Base-by-base conservation (phyloP, 1,140 invertebrate species). In the Leguminivora glycinivorella region DNA sequence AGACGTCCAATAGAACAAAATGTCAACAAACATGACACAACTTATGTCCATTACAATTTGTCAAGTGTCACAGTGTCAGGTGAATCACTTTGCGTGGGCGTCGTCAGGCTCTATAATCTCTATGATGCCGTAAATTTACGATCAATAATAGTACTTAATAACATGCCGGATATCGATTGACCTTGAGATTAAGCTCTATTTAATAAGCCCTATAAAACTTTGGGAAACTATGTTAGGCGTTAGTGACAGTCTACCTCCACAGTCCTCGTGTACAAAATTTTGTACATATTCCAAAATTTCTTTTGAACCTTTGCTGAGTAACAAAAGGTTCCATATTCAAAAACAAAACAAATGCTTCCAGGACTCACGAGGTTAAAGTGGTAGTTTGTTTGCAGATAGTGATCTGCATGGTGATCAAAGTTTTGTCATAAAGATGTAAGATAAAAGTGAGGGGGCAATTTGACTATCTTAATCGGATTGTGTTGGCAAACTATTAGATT, bases 41-140 rank as follows among this genome's bases (percentile, higher is more conserved):
- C 26, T 63, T 63, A 63, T 63, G 58, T 29, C 58, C 58, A 63
- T 63, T 63, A 29, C 58, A 6, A 34, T 63, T 63, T 63, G 58
- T 63, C 58, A 63, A 63, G 58, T 63, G 58, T 63, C 58, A 31
- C 17, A 63, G 5, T 58, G 25, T 29, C 14, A 29, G 43, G 24
- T 63, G 58, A 63, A 17, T 63, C 58, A 63, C n/a, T n/a, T 4
- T 17, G 25, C 26, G 58, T 63, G 58, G 58, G 58, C 58, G 47
- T 19, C 47, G 17, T n/a, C n/a, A 63, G 58, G 58, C 26, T 63
- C 7, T 63, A 63, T 63, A 63, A 63, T 34, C n/a, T 63, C 25
- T 19, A 63, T 63, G 19, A 34, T 63, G 26, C 17, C 58, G 26
- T 63, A 63, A 63, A 63, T 63, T 29, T 63, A 63, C 58, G 47